Conservation (phyloP, 2,888 invertebrate species). For the Melanchra persicariae region DNA sequence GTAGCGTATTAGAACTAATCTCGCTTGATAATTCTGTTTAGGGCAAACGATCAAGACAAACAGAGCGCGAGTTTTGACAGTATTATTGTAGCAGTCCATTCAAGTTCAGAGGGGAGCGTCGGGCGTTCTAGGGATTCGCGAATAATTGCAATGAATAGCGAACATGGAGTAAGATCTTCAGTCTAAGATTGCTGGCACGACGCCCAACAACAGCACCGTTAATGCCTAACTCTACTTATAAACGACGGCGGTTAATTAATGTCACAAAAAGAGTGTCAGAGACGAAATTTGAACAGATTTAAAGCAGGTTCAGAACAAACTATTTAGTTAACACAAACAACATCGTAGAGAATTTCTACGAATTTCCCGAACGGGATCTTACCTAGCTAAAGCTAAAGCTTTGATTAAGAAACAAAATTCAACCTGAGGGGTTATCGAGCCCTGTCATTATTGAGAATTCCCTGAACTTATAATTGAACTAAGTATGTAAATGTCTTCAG, state of each 20-base stretch:
- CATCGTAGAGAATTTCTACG: slow-evolving; percentile 39
- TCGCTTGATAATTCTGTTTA: slow-evolving; percentile 45
- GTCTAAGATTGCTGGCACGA: slow-evolving; percentile 73
- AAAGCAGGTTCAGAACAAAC: slow-evolving; percentile 41
- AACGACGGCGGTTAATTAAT: slow-evolving; percentile 71
- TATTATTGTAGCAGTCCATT: slow-evolving; percentile 69
- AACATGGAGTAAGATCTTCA: slow-evolving; percentile 71
- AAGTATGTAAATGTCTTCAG: slow-evolving; percentile 42
- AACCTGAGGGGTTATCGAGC: slow-evolving; percentile 41
- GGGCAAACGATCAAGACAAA: too few species aligned
- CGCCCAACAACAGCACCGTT: slow-evolving; percentile 74
- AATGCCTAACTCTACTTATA: slow-evolving; percentile 75
- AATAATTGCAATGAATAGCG: slow-evolving; percentile 82
- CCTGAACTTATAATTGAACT: slow-evolving; percentile 49
- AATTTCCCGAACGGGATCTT: slow-evolving; percentile 37
- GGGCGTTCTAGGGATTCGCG: slow-evolving; percentile 72
- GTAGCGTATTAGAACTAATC: slow-evolving; percentile 48
- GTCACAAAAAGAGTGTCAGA: slow-evolving; percentile 65
- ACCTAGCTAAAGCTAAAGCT: slow-evolving; percentile 46
- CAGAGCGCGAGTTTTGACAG: slow-evolving; percentile 51
- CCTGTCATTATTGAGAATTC: slow-evolving; percentile 49
- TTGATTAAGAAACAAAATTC: slow-evolving; percentile 46
- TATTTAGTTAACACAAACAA: slow-evolving; percentile 43
- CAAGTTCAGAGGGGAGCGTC: slow-evolving; percentile 67
- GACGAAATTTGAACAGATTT: slow-evolving; percentile 61